Conservation (phyloP, 2,888 invertebrate genomes). For the Athalia rosae region DNA sequence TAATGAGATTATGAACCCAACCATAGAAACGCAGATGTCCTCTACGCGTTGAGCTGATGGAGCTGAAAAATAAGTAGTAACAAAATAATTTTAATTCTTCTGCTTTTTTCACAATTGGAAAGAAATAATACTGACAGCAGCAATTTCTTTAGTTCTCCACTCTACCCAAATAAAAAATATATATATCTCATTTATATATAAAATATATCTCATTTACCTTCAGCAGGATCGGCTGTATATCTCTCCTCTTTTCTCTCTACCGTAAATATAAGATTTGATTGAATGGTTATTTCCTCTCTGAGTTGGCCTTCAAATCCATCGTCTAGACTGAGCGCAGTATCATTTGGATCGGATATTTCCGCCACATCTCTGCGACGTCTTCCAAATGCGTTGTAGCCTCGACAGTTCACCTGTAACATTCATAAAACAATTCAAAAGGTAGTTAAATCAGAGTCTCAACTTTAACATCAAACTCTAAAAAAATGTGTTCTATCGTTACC, state of each 20-base stretch:
- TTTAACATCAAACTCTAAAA: conserved; percentile 2
- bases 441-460: conserved; percentile 33
- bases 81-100: conserved; percentile 17
- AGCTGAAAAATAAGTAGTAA: conserved; percentile 70
- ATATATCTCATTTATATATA: not conserved
- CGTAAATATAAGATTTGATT: conserved; percentile 93
- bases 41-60: conserved; percentile 78
- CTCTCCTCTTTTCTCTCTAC: conserved; percentile 89
- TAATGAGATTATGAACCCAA: conserved; percentile 93
- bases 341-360: conserved; percentile 73
- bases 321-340: conserved; percentile 78
- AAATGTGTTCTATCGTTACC: conserved; percentile 76
- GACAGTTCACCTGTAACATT: conserved; percentile 86
- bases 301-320: conserved; percentile 84
- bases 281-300: conserved; percentile 94
- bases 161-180: not conserved
- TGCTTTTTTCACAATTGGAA: too few species aligned
- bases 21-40: conserved; percentile 95
- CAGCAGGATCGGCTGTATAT: conserved; percentile 83
- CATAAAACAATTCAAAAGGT: conserved; percentile 49
- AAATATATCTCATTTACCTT: conserved; percentile 75
- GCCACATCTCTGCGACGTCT: conserved; percentile 83
- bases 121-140: too few species aligned
- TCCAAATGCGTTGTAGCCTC: conserved; percentile 93
- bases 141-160: not conserved